Conservation (phyloP, 1,140 invertebrate genomes). For the Steinernema feltiae region DNA sequence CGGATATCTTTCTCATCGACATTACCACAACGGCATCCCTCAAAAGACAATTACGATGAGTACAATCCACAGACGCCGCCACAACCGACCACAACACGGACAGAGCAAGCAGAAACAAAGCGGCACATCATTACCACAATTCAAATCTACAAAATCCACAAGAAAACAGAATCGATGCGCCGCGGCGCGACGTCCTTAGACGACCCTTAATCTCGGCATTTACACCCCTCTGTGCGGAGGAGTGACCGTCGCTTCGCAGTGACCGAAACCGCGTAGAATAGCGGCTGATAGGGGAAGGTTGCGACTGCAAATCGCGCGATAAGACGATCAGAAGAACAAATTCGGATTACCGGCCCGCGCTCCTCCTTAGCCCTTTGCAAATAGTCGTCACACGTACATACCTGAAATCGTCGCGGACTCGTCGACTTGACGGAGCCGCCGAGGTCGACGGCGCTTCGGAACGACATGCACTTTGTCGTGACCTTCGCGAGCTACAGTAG, state of each 20-base stretch:
- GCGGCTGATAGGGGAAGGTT: not conserved
- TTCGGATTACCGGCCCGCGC: constrained; percentile 12
- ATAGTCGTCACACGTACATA: not conserved
- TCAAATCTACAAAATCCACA: not conserved
- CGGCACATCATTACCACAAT: not conserved
- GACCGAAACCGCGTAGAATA: no score
- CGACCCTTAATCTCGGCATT: no score
- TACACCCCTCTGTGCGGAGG: no score
- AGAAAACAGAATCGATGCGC: not conserved
- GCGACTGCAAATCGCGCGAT: no score
- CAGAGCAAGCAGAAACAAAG: not conserved
- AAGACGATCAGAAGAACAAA: not conserved
- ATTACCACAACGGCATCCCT: constrained; percentile 7
- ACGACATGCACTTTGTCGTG: constrained; percentile 8
- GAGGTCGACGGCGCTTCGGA: not conserved
- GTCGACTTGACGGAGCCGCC: constrained; percentile 3
- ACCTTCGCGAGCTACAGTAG: constrained; percentile 4
- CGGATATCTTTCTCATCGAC: constrained; percentile 11
- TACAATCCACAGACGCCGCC: not conserved
- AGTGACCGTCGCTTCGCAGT: no score
- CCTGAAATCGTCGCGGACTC: constrained; percentile 2
- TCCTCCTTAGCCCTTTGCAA: constrained; percentile 13
- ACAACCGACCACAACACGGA: not conserved
- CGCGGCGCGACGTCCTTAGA: no score
- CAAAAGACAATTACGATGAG: not conserved